Percentiles rank a stretch among this genome's conserved stretches.
These are phyloP conservation scores for Coregonus clupeaformis DNA, from an alignment of 2,113 vertebrate species.

Conservation along the genomic window DNA sequence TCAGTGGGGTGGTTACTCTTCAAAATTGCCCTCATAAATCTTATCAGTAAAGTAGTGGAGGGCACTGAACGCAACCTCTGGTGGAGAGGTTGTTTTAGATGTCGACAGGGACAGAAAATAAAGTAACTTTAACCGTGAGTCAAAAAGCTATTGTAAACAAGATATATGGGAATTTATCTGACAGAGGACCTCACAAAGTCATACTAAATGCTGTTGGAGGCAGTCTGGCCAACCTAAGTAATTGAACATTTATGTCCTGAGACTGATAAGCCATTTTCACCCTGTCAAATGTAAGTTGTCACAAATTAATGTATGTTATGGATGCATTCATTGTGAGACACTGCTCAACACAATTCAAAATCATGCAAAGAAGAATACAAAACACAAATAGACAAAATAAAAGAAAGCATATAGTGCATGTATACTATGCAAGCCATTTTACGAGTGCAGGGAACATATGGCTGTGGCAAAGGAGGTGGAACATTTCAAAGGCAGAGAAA, in stretches of 20 bases:
- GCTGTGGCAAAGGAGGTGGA: not conserved
- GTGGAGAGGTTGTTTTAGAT: constrained; percentile 64
- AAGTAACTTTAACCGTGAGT: constrained; percentile 64
- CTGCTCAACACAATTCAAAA: not conserved
- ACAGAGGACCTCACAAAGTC: not conserved
- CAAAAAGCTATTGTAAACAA: constrained; percentile 61
- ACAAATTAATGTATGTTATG: not conserved
- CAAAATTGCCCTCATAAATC: constrained; percentile 74
- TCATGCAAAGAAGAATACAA: not conserved
- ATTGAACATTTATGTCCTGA: not conserved
- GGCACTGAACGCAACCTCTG: constrained; percentile 49
- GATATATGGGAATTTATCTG: constrained; percentile 8
- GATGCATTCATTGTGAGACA: not conserved
- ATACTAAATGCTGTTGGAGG: not conserved
- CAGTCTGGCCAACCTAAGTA: not conserved
- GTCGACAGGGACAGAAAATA: constrained; percentile 72
- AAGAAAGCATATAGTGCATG: not conserved
- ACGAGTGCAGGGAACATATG: not conserved
- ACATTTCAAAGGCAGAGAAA: not conserved
- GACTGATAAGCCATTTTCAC: not conserved
- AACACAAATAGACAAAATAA: not conserved
- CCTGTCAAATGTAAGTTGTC: not conserved
- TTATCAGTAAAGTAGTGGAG: constrained; percentile 63
- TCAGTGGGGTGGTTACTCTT: constrained; percentile 67
- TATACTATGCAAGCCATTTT: not conserved